Evolutionary conservation across 1,140 invertebrate genomes (phyloP), one percentile per base, ranked within the genome.

Genomic region (Saccostrea echinata): DNA sequence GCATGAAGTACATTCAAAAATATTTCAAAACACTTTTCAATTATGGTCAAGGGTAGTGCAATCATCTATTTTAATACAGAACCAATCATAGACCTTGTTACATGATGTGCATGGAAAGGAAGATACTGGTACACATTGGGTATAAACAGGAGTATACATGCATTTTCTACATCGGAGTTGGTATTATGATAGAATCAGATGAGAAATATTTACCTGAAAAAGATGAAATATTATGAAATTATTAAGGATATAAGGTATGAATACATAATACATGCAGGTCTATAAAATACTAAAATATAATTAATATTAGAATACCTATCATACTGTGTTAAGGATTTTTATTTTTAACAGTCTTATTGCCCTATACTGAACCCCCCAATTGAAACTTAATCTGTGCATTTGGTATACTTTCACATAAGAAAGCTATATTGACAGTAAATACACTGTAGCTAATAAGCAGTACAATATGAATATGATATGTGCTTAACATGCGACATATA

Each of bases 31-130:
- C 43, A 43, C 6, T 43, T 43, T 43, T 43, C 43, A 43, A 43
- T 43, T 43, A 8, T 9, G 9, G 43, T 43, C 43, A 43, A 18
- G 55, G 55, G 55, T 61, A n/a, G n/a, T 61, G 55, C 55, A 61
- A 43, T 43, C 43, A 4, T 61, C 18, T 61, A 18, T 61, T 61
- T 61, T 61, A 61, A 33, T 76, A 76, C 4, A 76, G 24, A 33
- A 27, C 68, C 68, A 76, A 76, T 76, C 68, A 76, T 76, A 16
- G 68, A 76, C 13, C 68, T 35, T 76, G 24, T 76, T 27, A 76
- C 68, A 76, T 76, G 68, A 76, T 76, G 68, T 76, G 68, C 68
- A 76, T 76, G 30, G 30, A 76, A 76, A 30, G 30, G 30, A 13
- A 30, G 68, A 76, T 3, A 76, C 68, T 76, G 68, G 68, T 76